Conservation (phyloP, 2,113 vertebrate genomes). For the Triplophysa siluroides region DNA sequence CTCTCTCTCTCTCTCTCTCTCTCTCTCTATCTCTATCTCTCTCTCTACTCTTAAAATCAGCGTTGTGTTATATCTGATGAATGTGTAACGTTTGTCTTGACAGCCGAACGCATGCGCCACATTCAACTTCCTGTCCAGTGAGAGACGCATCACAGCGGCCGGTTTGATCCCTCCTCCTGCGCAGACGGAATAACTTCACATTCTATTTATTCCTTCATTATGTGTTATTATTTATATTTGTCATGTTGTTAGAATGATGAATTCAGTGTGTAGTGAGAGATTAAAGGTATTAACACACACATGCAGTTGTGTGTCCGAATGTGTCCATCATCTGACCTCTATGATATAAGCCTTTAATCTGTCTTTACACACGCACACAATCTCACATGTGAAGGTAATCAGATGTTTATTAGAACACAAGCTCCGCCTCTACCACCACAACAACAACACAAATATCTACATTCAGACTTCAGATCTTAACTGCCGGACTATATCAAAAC, state of each 20-base stretch:
- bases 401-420: not conserved
- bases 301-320: not conserved
- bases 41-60: not conserved
- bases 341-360: not conserved
- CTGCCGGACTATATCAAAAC: too few species aligned
- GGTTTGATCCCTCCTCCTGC: constrained; percentile 84
- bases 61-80: not conserved
- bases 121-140: constrained; percentile 90
- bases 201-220: not conserved
- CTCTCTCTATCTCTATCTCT: not conserved
- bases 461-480: not conserved
- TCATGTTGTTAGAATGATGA: too few species aligned
- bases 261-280: too few species aligned
- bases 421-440: not conserved
- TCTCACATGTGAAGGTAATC: not conserved
- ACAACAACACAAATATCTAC: not conserved
- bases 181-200: constrained; percentile 54
- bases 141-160: constrained; percentile 80
- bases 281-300: too few species aligned
- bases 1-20: not conserved
- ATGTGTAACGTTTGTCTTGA: not conserved
- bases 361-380: not conserved
- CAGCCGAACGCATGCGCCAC: constrained; percentile 95
- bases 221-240: not conserved
- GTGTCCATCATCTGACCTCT: too few species aligned